Conservation (phyloP, 2,113 vertebrate species). For the Gallinago paraguaiae region DNA sequence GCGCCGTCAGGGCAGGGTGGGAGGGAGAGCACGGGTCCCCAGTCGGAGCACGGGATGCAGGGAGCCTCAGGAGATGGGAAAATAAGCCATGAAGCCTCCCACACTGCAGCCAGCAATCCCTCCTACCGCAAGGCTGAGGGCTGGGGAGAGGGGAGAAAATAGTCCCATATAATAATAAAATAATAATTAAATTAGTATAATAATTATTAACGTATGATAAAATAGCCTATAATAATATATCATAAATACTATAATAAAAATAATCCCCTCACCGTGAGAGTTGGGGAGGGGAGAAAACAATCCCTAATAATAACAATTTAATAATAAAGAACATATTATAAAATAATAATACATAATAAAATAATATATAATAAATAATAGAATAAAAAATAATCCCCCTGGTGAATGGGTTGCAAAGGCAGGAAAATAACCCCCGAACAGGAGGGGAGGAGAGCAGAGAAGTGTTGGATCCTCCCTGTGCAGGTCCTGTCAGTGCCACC, state of each 20-base stretch:
- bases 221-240: background rate
- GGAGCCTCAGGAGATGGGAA: background rate
- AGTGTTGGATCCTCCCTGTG: accelerated
- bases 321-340: background rate
- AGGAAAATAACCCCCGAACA: background rate
- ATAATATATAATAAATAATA: background rate
- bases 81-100: background rate
- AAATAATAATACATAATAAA: background rate
- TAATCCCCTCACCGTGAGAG: no score
- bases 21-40: background rate
- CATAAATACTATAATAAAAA: background rate
- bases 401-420: background rate
- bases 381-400: background rate
- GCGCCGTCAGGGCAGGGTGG: accelerated
- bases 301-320: background rate
- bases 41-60: accelerated
- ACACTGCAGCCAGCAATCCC: background rate
- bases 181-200: background rate
- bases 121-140: background rate
- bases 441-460: background rate
- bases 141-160: background rate
- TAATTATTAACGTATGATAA: background rate
- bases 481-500: background rate
- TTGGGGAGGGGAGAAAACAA: background rate
- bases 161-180: background rate